phyloP scores from a whole-genome alignment of 2,888 invertebrate genomes.

The Hyppa rectilinea region DNA sequence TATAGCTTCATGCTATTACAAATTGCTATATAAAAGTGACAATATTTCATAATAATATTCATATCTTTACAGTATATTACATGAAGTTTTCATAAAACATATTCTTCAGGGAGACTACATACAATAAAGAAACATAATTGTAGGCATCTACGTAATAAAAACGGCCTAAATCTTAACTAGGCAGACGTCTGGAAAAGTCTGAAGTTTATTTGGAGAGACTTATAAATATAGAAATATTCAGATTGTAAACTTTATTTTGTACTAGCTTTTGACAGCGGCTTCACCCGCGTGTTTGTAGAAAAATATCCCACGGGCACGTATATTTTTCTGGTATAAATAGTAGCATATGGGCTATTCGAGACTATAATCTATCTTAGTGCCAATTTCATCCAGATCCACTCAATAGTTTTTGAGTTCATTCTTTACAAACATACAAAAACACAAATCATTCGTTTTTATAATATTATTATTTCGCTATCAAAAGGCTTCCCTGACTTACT shows the following conservation, averaged over 20 bases:
- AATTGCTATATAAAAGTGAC: not conserved
- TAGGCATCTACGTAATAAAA: conserved; percentile 28
- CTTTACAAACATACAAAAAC: no score
- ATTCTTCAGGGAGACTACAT: not conserved
- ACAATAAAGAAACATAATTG: conserved; percentile 28
- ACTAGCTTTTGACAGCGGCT: no score
- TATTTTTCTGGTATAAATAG: no score
- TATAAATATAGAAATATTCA: conserved; percentile 17
- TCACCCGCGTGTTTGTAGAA: no score
- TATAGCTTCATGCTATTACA: not conserved
- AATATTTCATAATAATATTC: conserved; percentile 23
- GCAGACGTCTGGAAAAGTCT: conserved; percentile 16
- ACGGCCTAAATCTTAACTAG: conserved; percentile 9
- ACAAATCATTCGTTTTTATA: no score
- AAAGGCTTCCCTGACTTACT: conserved; percentile 5
- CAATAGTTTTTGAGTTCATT: no score
- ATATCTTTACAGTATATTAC: conserved; percentile 3
- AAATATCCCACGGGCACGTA: no score
- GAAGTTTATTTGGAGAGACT: conserved; percentile 25
- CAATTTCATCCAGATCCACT: no score
- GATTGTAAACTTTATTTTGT: conserved; percentile 22
- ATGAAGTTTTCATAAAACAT: conserved; percentile 23
- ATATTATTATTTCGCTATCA: no score
- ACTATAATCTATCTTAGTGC: no score
- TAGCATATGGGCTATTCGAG: no score